Percentiles rank a stretch among this genome's conserved stretches.
phyloP scores from a whole-genome alignment of 2,888 invertebrate species.

The Venusia cambrica region DNA sequence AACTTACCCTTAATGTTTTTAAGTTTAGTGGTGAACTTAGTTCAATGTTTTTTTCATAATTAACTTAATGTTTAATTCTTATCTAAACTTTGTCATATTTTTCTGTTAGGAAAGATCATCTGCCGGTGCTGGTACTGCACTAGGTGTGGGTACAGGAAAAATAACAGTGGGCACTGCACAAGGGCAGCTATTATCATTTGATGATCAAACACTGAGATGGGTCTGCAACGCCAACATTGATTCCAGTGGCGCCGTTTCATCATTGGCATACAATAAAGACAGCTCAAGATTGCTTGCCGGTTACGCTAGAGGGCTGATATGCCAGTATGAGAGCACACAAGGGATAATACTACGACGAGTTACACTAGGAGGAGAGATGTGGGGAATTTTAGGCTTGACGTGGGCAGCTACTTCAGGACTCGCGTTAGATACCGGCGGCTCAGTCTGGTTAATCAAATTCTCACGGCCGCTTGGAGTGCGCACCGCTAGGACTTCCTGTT shows the following conservation, averaged over 20 bases:
- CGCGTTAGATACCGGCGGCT: slow-evolving; percentile 94
- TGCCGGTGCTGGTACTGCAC: slow-evolving; percentile 93
- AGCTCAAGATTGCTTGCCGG: slow-evolving; percentile 90
- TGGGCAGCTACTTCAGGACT: slow-evolving; percentile 73
- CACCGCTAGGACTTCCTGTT: slow-evolving; percentile 93
- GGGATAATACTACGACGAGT: slow-evolving; percentile 74
- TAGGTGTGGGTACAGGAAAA: slow-evolving; percentile 86
- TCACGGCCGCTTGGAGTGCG: slow-evolving; percentile 93
- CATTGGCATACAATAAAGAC: slow-evolving; percentile 93
- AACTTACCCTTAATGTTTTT: too few species aligned
- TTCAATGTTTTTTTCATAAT: too few species aligned
- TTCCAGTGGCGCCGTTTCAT: slow-evolving; percentile 88
- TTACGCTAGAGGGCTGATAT: slow-evolving; percentile 89
- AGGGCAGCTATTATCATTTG: slow-evolving; percentile 89
- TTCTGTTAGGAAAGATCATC: slow-evolving; percentile 91
- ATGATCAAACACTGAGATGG: slow-evolving; percentile 93
- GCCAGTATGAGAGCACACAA: slow-evolving; percentile 92
- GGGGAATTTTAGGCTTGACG: slow-evolving; percentile 68
- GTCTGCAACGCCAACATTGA: slow-evolving; percentile 86
- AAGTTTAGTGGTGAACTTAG: too few species aligned
- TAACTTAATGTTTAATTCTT: too few species aligned
- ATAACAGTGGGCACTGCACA: slow-evolving; percentile 97
- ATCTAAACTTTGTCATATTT: too few species aligned
- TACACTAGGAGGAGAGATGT: slow-evolving; percentile 72
- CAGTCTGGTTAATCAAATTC: slow-evolving; percentile 96